A percentile compares a stretch with the other conserved stretches of the same genome.
Evolutionary conservation across 2,888 invertebrate species (phyloP).

Genomic region (Platycheirus albimanus): DNA sequence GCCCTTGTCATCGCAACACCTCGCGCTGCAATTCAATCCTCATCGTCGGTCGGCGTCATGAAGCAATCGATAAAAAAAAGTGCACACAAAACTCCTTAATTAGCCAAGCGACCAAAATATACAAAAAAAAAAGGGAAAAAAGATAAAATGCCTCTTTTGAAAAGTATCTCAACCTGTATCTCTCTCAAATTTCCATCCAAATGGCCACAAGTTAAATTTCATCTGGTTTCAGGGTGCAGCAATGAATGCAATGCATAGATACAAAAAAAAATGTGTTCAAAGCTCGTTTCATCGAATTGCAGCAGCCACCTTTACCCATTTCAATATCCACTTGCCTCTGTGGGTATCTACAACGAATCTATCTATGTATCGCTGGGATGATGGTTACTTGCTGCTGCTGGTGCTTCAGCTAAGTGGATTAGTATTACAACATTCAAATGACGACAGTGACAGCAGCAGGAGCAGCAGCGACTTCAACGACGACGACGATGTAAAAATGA

Average conservation of each 20-base stretch:
- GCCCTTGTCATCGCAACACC: constrained; percentile 54
- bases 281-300: constrained; percentile 65
- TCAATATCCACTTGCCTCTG: constrained; percentile 67
- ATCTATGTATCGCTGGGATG: too few relatives aligned
- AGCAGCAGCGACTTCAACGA: constrained; percentile 7
- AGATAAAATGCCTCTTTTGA: constrained; percentile 1
- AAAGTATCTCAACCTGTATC: constrained; percentile 33
- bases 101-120: constrained; percentile 47
- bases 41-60: constrained; percentile 8
- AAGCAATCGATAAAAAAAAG: constrained; percentile 42
- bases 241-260: constrained; percentile 8
- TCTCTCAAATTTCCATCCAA: constrained; percentile 63
- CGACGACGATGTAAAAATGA: constrained; percentile 40
- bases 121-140: constrained; percentile 20
- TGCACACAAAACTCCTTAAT: constrained; percentile 63
- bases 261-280: constrained; percentile 61
- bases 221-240: constrained; percentile 54
- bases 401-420: constrained; percentile 68
- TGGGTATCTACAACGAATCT: too few relatives aligned
- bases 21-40: constrained; percentile 36
- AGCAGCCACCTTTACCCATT: constrained; percentile 72
- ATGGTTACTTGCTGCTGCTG: constrained; percentile 30
- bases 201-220: constrained; percentile 70
- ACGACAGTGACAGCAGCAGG: constrained; percentile 50
- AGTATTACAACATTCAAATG: constrained; percentile 71